Conservation (phyloP, 2,888 invertebrate species). For the Tenthredo amoena region DNA sequence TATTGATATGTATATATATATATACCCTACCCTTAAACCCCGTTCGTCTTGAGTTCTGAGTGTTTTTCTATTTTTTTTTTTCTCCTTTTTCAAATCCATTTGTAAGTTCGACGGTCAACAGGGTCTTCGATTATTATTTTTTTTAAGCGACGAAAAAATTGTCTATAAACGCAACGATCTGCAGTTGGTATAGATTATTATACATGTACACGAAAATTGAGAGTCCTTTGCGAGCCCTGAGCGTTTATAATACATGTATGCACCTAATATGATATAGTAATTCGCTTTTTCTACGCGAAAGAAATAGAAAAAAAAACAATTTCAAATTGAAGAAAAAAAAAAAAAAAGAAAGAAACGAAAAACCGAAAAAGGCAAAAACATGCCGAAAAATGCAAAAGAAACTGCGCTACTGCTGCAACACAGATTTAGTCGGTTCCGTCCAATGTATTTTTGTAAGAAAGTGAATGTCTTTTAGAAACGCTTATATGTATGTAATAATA, state of each 20-base stretch:
- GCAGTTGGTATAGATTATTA: too few relatives aligned
- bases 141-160: too few relatives aligned
- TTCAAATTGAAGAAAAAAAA: not conserved
- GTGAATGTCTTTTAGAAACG: conserved; percentile 11
- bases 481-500: not conserved
- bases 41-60: not conserved
- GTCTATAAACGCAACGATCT: too few relatives aligned
- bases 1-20: not conserved
- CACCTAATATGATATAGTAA: not conserved
- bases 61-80: not conserved
- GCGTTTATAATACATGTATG: not conserved
- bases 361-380: not conserved
- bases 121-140: not conserved
- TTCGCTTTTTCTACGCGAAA: too few relatives aligned
- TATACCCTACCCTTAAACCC: not conserved
- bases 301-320: too few relatives aligned
- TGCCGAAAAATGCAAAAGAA: not conserved
- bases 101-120: not conserved
- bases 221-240: not conserved
- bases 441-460: conserved; percentile 72
- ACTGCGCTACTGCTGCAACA: not conserved
- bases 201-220: not conserved
- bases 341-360: not conserved
- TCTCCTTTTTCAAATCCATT: not conserved
- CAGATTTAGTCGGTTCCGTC: conserved; percentile 66